These are phyloP conservation scores for Holacanthella duospinosa DNA, from an alignment of 2,888 invertebrate species.

Conservation along the genomic window DNA sequence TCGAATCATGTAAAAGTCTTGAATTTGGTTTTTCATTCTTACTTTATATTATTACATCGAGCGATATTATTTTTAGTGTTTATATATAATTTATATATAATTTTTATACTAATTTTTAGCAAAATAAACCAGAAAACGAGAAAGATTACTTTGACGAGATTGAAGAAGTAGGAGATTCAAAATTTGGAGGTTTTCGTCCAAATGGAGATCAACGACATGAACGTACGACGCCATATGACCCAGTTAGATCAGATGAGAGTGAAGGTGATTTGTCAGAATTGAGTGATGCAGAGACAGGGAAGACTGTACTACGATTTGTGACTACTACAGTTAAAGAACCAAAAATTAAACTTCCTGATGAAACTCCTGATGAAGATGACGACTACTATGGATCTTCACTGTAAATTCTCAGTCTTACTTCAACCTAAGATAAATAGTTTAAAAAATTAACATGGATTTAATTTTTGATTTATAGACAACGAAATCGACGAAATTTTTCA, in stretches of 20 bases:
- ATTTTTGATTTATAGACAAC: background rate
- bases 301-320: background rate
- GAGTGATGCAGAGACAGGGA: constrained; percentile 18
- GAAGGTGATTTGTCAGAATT: constrained; percentile 23
- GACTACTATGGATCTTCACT: constrained; percentile 12
- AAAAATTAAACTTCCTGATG: background rate
- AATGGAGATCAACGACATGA: too few relatives aligned
- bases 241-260: constrained; percentile 15
- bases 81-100: too few relatives aligned
- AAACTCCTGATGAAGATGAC: constrained; percentile 13
- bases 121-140: background rate
- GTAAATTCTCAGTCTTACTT: constrained; percentile 8
- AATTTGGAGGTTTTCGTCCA: background rate
- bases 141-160: constrained; percentile 11
- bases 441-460: background rate
- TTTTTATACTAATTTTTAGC: too few relatives aligned
- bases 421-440: background rate
- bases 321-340: background rate
- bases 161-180: background rate
- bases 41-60: too few relatives aligned
- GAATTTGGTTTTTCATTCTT: too few relatives aligned
- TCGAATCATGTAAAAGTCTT: too few relatives aligned
- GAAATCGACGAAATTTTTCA: constrained; percentile 20
- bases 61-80: too few relatives aligned
- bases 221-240: background rate